Evolutionary conservation across 2,797 vertebrate species (phyloP), one percentile per base, ranked within the genome.

Genomic region (Rhinoraja longicauda): DNA sequence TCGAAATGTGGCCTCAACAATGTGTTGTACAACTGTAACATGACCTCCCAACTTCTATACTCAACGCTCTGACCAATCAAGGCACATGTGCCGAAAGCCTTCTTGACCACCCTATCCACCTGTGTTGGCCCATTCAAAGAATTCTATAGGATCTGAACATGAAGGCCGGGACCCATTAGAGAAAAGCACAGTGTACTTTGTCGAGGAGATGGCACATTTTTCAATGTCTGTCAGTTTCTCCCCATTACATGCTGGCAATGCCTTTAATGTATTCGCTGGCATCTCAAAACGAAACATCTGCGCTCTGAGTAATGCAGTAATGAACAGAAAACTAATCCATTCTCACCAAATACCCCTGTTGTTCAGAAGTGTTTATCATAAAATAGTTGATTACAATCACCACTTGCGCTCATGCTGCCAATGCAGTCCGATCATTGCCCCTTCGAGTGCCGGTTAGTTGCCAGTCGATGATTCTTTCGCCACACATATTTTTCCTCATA

Each of bases 241-340:
- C 21, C 70, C 53, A 62, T 5, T 84, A 29, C 26, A 8, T 78
- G n/a, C 76, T 86, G 39, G 45, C 45, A 82, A 82, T 39, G 26
- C 59, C 29, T 59, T 62, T 84, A 84, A 84, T 84, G 6, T 84
- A 84, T 59, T 59, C 26, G 84, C 5, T 59, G 57, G 12, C 81
- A 84, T 84, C 57, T 57, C 79, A 82, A 82, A 82, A 82, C 21
- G 57, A 21, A 82, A 84, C 53, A 59, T 84, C 81, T 84, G 53
- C 26, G 81, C 59, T 13, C 53, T 84, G 81, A 13, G 26, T 84
- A 59, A 29, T 29, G 10, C 26, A 57, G 53, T 81, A n/a, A 26
- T 62, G 53, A 84, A 59, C 53, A n/a, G 26, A 84, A 84, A 84
- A 84, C 12, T 0, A 53, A 82, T 15, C 57, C 10, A n/a, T 84